phyloP scores from a whole-genome alignment of 2,888 invertebrate species.

The Koerneria pararmatus region DNA sequence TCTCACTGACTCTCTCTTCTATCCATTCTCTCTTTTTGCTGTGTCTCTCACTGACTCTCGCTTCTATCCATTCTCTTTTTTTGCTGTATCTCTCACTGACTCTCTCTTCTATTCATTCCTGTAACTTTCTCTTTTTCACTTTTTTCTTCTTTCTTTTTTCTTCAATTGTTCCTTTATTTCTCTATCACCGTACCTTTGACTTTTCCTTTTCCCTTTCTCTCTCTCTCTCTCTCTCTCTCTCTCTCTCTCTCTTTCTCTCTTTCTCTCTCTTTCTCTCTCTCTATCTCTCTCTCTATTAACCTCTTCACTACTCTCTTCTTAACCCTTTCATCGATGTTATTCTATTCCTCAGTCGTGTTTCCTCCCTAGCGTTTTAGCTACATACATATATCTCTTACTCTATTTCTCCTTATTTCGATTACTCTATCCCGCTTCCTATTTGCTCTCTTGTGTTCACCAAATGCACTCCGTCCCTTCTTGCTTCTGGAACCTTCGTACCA shows the following conservation, averaged over 20 bases:
- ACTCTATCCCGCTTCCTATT: too few species aligned
- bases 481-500: too few species aligned
- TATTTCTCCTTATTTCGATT: too few species aligned
- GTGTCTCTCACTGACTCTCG: not conserved
- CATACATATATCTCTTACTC: too few species aligned
- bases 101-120: not conserved
- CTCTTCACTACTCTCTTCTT: not conserved
- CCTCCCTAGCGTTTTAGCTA: not conserved
- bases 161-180: not conserved
- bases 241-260: not conserved
- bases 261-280: not conserved
- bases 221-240: constrained; percentile 15
- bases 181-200: not conserved
- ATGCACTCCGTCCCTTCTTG: too few species aligned
- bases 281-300: constrained; percentile 1
- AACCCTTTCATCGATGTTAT: not conserved
- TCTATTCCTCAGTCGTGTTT: not conserved
- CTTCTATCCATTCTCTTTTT: not conserved
- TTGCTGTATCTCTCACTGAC: not conserved
- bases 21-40: not conserved
- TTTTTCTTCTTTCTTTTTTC: not conserved
- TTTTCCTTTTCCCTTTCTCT: constrained; percentile 12
- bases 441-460: too few species aligned
- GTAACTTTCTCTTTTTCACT: not conserved
- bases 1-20: not conserved